Evolutionary conservation across 2,888 invertebrate species (phyloP), one percentile per base, ranked within the genome.

Genomic region (Torymus tubicola): DNA sequence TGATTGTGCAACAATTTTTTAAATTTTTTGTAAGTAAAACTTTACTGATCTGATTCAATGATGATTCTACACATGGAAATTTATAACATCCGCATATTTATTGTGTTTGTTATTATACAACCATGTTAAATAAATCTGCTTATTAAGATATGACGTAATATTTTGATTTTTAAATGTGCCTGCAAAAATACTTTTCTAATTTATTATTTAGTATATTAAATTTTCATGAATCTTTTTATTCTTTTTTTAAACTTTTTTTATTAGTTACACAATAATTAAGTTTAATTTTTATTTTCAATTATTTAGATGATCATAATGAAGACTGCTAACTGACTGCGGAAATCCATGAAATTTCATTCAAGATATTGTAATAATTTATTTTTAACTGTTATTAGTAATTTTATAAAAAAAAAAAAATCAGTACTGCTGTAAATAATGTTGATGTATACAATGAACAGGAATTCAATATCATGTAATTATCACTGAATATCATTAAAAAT

Each of bases 1-100:
- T 89, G 88, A 87, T 87, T 89, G 24, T 87, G 83, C 85, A 88
- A 89, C 85, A 87, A 89, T 86, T 88, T 88, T 85, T 86, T 82
- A 84, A 86, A 84, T 86, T 86, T 86, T 89, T 89, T 89, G 90
- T 90, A 83, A 90, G 90, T 90, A 70, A 70, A 57, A 69, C 18
- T 12, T 18, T 63, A 16, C 12, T 55, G 16, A 4, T 57, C 2
- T 52, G 4, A 2, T 61, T 10, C 13, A 42, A 21, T 18, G 13
- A n/a, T 57, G 13, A n/a, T 57, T 4, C 13, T 2, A 16, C 16
- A 67, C 63, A 52, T 63, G 58, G 14, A 53, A 74, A 65, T 73
- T 73, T 5, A 57, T 65, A 42, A 14, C 63, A 64, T 13, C 12
- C 4, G 13, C 31, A 50, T 21, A 16, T 0, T 13, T 8, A 58